Percentiles rank a stretch among this genome's conserved stretches.
Evolutionary conservation across 2,113 vertebrate species (phyloP).

Genomic region (Campylomormyrus numenius): DNA sequence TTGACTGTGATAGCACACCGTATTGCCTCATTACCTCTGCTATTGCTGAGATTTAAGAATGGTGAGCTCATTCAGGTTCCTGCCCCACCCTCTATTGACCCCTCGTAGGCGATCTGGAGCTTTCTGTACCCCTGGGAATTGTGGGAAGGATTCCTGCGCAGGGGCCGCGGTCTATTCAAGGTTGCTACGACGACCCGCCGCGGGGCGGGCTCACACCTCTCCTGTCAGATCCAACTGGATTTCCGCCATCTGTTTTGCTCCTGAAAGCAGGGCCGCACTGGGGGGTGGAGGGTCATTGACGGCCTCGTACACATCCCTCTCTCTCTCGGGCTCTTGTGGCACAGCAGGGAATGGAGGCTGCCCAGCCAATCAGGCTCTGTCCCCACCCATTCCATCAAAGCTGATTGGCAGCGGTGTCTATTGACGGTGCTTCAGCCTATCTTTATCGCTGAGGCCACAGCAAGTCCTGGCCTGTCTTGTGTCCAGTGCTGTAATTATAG

Average conservation of each 20-base stretch:
- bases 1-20: background rate
- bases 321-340: background rate
- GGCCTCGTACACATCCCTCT: background rate
- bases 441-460: background rate
- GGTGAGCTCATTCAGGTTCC: background rate
- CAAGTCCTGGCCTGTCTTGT: background rate
- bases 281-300: background rate
- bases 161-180: background rate
- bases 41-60: background rate
- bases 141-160: background rate
- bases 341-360: background rate
- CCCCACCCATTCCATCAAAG: background rate
- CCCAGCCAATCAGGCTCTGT: background rate
- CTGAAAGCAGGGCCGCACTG: background rate
- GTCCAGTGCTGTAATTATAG: background rate
- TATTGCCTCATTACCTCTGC: background rate
- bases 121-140: conserved; percentile 6
- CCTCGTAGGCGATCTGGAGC: background rate
- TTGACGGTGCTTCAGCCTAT: background rate
- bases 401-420: background rate
- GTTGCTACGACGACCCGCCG: background rate
- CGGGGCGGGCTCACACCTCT: background rate
- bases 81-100: background rate
- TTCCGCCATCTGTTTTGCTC: conserved; percentile 7
- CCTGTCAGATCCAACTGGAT: background rate